Conservation (phyloP, 2,888 invertebrate genomes). For the Cephalotes varians region DNA sequence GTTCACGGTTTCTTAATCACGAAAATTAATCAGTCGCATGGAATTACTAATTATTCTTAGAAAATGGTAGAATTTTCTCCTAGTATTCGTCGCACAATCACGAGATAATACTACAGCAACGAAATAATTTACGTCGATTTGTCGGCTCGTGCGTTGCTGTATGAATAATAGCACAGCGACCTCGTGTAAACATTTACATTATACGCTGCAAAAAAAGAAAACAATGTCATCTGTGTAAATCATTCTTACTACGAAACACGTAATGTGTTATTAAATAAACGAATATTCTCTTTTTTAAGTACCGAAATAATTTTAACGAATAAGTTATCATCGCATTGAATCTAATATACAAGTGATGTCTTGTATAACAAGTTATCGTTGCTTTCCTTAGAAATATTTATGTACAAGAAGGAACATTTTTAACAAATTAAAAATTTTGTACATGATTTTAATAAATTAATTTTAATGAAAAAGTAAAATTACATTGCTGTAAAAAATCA, state of each 20-base stretch:
- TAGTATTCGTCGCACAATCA: not conserved
- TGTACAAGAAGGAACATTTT: not conserved
- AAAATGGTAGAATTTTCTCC: not conserved
- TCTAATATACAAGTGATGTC: not conserved
- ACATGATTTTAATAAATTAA: not conserved
- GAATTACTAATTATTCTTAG: not conserved
- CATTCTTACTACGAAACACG: not conserved
- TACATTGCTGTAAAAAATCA: not conserved
- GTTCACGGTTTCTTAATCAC: not conserved
- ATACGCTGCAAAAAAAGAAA: not conserved
- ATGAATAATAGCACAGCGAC: not conserved
- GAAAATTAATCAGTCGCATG: not conserved
- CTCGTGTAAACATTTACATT: conserved; percentile 1
- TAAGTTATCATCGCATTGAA: not conserved
- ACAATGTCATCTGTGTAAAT: not conserved
- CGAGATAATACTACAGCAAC: not conserved
- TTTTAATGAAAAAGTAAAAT: not conserved
- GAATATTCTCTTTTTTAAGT: not conserved
- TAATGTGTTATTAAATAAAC: not conserved
- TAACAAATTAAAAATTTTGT: not conserved
- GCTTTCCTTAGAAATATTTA: not conserved
- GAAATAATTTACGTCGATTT: not conserved
- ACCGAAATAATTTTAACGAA: not conserved
- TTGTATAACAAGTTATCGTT: not conserved
- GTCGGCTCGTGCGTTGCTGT: not conserved